phyloP scores from a whole-genome alignment of 1,140 invertebrate species.

The Aleiodes sp. region DNA sequence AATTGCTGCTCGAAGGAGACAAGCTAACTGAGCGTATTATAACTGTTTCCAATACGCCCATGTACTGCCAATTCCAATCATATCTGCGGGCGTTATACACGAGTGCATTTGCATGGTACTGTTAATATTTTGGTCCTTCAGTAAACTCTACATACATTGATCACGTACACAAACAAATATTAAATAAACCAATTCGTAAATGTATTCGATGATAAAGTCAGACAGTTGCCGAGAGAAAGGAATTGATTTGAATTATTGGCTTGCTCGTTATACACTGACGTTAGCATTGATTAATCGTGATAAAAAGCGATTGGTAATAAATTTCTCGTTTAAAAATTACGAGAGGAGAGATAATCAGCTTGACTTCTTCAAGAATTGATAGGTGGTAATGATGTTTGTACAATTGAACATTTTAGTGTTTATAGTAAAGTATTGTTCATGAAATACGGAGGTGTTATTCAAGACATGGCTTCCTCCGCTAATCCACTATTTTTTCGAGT shows the following conservation, averaged over 20 bases:
- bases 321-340: too few species aligned
- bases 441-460: too few species aligned
- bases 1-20: constrained; percentile 38
- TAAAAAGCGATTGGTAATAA: background rate
- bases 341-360: too few species aligned
- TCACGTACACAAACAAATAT: background rate
- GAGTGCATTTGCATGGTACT: background rate
- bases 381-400: too few species aligned
- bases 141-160: background rate
- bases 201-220: background rate
- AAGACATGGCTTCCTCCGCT: too few species aligned
- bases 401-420: too few species aligned
- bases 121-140: background rate
- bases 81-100: constrained; percentile 19
- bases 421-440: too few species aligned
- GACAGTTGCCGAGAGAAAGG: background rate
- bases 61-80: constrained; percentile 19
- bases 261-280: constrained; percentile 3
- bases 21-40: background rate
- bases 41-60: background rate
- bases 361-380: too few species aligned
- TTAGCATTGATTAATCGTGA: background rate
- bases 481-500: too few species aligned
- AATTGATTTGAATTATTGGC: background rate
- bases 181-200: background rate